Base-by-base conservation (phyloP, 2,797 vertebrate genomes). In the Cyclopterus lumpus region DNA sequence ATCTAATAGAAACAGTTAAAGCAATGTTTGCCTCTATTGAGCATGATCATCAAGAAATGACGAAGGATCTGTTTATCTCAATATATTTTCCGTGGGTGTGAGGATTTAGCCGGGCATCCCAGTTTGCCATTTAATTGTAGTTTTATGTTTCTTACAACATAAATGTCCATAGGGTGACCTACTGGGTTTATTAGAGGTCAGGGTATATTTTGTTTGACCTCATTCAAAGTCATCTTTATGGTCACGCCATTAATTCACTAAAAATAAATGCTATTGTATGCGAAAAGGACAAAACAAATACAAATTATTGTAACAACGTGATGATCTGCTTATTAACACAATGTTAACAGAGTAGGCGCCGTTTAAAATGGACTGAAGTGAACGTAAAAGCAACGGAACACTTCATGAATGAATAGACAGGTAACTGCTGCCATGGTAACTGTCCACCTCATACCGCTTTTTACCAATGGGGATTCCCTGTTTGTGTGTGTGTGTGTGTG, bases 391-490 rank as follows among this genome's bases (percentile, higher is more conserved):
- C 44, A 69, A 18, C 48, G 30, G 57, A 69, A 22, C 58, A 53
- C 65, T 80, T 40, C 73, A 46, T 89, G 71, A 86, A 88, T 80
- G 82, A 83, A 79, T 18, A 74, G 79, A 87, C 67, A 70, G 79
- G 75, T 82, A 66, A 63, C 76, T 88, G 87, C 82, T 91, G 75
- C 85, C 88, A 91, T 91, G 85, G 90, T 76, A 92, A 92, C 89
- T 71, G 71, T 36, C 71, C 58, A 86, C 81, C 76, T 87, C 85
- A 83, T 65, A 80, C 81, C 71, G 32, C 3, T 65, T 86, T 89
- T 88, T 89, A 88, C 89, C 85, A 89, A 87, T 85, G 84, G 88
- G 90, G 88, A 91, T 88, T 91, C 86, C 86, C 82, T 81, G 22
- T 69, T 28, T 28, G 11, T 60, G 58, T 4, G 59, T 2, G 22